Percentiles rank a stretch among this genome's conserved stretches.
phyloP scores from a whole-genome alignment of 2,888 invertebrate genomes.

The Elysia crispata region DNA sequence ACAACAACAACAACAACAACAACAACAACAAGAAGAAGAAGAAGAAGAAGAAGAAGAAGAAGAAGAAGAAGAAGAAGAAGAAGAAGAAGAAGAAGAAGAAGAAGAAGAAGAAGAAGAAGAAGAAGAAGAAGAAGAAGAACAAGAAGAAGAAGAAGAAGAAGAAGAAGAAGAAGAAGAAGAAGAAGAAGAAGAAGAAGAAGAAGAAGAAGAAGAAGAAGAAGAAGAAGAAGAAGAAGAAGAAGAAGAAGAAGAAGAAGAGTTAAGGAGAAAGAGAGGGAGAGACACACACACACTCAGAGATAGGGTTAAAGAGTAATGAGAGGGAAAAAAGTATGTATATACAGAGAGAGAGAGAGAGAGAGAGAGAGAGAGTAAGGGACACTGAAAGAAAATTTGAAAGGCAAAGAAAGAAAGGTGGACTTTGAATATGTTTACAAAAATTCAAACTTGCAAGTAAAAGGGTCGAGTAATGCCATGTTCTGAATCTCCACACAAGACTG shows the following conservation, averaged over 20 bases:
- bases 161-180: neutral
- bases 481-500: no score
- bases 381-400: no score
- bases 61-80: neutral
- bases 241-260: neutral
- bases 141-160: neutral
- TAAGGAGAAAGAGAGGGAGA: neutral
- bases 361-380: no score
- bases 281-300: no score
- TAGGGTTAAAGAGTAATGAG: no score
- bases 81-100: neutral
- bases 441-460: no score
- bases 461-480: no score
- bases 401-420: no score
- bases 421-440: no score
- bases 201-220: neutral
- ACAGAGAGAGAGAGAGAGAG: no score
- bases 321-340: no score
- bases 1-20: neutral
- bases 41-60: neutral
- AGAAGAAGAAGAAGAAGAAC: neutral
- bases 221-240: neutral
- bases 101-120: neutral
- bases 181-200: no score
- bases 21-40: neutral